A percentile compares a stretch with the other conserved stretches of the same genome.
Evolutionary conservation across 2,888 invertebrate species (phyloP).

Genomic region (Drosophila subquinaria): DNA sequence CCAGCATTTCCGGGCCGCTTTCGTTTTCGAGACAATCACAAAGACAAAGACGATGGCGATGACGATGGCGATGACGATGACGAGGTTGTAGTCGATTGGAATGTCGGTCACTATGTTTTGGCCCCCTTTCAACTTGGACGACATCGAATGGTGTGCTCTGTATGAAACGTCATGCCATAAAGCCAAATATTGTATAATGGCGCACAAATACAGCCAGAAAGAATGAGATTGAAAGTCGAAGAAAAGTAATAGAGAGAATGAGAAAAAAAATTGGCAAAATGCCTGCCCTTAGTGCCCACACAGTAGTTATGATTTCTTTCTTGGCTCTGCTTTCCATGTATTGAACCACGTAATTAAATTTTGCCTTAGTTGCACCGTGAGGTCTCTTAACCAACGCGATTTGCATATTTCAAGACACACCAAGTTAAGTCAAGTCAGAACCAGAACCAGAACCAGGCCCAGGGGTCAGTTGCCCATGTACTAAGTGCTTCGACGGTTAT

Average conservation of each 20-base stretch:
- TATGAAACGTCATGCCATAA: constrained; percentile 74
- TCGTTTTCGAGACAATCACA: constrained; percentile 68
- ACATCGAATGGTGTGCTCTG: constrained; percentile 53
- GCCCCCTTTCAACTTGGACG: constrained; percentile 35
- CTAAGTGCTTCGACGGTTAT: not conserved
- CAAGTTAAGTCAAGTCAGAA: not conserved
- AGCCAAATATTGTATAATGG: constrained; percentile 71
- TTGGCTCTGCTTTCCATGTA: constrained; percentile 3
- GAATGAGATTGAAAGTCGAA: not conserved
- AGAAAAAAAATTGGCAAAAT: constrained; percentile 31
- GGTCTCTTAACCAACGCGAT: constrained; percentile 16
- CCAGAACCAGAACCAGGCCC: not conserved
- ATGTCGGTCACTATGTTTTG: constrained; percentile 52
- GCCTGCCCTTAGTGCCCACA: constrained; percentile 1
- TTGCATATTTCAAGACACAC: constrained; percentile 31
- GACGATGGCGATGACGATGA: constrained; percentile 43
- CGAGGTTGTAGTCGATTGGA: constrained; percentile 41
- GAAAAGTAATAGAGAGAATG: not conserved
- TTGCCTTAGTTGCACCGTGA: constrained; percentile 2
- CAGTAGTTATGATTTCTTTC: not conserved
- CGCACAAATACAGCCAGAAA: constrained; percentile 20
- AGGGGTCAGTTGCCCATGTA: constrained; percentile 13
- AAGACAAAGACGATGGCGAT: constrained; percentile 36
- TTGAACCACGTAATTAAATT: constrained; percentile 43
- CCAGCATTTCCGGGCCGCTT: constrained; percentile 77